Conservation (phyloP, 2,113 vertebrate genomes). For the Gavia stellata region DNA sequence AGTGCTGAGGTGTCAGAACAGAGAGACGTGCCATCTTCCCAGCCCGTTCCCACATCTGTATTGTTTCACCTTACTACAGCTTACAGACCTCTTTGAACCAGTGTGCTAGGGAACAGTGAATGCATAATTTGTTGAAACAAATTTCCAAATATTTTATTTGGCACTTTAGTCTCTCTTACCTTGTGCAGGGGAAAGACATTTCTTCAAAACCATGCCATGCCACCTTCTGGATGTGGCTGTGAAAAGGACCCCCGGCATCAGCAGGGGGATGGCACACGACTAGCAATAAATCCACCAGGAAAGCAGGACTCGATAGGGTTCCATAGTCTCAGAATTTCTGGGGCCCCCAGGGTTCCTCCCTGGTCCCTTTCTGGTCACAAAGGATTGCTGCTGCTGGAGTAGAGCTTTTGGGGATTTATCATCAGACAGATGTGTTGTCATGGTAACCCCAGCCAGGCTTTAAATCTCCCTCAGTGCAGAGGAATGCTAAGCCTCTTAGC, state of each 20-base stretch:
- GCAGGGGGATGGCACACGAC: background rate
- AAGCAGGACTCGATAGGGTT: background rate
- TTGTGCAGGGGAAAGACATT: background rate
- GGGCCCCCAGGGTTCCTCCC: background rate
- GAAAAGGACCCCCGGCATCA: background rate
- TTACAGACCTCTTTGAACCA: background rate
- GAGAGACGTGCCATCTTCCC: background rate
- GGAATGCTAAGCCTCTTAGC: constrained; percentile 55
- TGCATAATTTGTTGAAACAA: background rate
- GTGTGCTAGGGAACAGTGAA: background rate
- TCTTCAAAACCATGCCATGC: background rate
- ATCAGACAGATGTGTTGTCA: constrained; percentile 61
- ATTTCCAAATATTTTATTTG: background rate
- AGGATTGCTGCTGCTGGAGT: background rate
- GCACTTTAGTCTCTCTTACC: background rate
- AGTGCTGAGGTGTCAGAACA: background rate
- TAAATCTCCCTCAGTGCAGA: constrained; percentile 42
- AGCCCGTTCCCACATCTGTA: background rate
- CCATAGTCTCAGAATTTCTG: background rate
- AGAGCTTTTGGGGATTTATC: constrained; percentile 45
- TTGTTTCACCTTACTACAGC: background rate
- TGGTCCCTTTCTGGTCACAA: background rate
- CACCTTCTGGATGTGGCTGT: background rate
- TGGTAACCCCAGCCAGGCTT: constrained; percentile 61
- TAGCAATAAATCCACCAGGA: background rate